phyloP scores from a whole-genome alignment of 1,140 invertebrate genomes.

The Samia ricini region DNA sequence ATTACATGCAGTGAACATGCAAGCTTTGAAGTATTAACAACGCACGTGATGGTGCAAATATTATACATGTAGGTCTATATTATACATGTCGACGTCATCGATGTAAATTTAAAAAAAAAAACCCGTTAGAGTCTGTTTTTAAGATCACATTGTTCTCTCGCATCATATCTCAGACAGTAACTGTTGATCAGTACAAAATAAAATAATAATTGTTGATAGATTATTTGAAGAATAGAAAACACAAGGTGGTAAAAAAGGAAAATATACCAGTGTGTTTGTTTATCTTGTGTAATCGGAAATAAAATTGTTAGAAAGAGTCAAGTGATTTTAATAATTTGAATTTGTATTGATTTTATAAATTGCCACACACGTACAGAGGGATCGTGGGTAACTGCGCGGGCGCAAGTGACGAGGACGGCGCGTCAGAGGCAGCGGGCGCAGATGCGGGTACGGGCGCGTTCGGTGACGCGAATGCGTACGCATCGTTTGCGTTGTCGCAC shows the following conservation, averaged over 20 bases:
- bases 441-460: conserved; percentile 30
- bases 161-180: not conserved
- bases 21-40: not conserved
- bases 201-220: not conserved
- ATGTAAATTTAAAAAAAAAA: not conserved
- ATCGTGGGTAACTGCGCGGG: conserved; percentile 36
- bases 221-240: not conserved
- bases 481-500: conserved; percentile 69
- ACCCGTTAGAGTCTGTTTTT: not conserved
- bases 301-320: not conserved
- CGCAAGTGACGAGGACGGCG: conserved; percentile 20
- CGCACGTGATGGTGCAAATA: conserved; percentile 4
- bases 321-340: not conserved
- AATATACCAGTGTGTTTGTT: not conserved
- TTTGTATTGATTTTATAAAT: not conserved
- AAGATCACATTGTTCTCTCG: not conserved
- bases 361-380: conserved; percentile 52
- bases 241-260: not conserved
- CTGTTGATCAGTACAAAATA: not conserved
- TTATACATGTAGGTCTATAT: no score
- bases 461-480: conserved; percentile 55
- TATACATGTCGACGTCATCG: not conserved
- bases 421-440: conserved; percentile 34
- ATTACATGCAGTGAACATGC: conserved; percentile 30
- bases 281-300: not conserved